Percentiles rank a stretch among this genome's conserved stretches.
These are phyloP conservation scores for Furnarius figulus DNA, from an alignment of 2,113 vertebrate genomes.

Conservation along the genomic window DNA sequence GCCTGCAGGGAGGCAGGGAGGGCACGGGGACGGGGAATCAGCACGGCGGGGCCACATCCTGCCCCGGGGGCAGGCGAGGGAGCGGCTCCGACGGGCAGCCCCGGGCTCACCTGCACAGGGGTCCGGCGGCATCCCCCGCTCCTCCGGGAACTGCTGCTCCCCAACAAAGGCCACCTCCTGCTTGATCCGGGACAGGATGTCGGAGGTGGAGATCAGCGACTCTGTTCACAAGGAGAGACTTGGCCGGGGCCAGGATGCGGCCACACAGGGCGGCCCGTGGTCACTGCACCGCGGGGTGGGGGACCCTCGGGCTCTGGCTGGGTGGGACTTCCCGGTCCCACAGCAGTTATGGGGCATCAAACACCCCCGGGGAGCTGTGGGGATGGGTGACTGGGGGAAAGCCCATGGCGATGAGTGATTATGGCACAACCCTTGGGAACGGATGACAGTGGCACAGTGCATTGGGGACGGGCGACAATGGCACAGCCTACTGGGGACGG, in stretches of 20 bases:
- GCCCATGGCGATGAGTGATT: neutral
- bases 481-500: neutral
- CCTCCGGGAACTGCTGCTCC: slow-evolving; percentile 72
- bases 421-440: no score
- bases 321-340: accelerated
- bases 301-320: accelerated
- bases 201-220: slow-evolving; percentile 74
- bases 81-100: neutral
- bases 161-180: slow-evolving; percentile 74
- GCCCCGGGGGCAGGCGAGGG: neutral
- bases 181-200: slow-evolving; percentile 81
- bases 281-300: accelerated
- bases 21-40: neutral
- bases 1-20: neutral
- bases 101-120: slow-evolving; percentile 62
- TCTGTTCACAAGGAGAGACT: slow-evolving; percentile 42
- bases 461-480: neutral
- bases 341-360: neutral
- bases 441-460: no score
- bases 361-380: neutral
- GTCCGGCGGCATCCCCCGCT: slow-evolving; percentile 65
- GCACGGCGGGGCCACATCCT: neutral
- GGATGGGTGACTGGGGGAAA: accelerated
- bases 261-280: accelerated
- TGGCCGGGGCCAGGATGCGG: neutral